Evolutionary conservation across 92 coral and sea anemone genomes (phyloP).

Genomic region (Porites divaricata): DNA sequence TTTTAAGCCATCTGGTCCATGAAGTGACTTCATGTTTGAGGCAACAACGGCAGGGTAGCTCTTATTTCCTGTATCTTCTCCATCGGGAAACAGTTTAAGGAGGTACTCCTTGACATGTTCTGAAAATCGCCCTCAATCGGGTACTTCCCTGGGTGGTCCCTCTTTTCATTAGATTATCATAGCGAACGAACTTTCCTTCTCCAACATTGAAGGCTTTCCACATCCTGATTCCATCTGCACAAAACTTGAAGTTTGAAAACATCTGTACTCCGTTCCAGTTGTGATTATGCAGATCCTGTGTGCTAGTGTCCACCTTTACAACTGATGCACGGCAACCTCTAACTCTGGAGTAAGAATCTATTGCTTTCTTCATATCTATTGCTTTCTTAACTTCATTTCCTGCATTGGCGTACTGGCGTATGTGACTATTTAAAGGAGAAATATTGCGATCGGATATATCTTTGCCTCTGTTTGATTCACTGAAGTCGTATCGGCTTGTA

Average conservation of each 20-base stretch:
- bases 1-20: conserved; percentile 18
- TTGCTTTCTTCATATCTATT: conserved; percentile 22
- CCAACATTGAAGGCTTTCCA: no score
- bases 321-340: conserved; percentile 35
- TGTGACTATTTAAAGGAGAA: conserved; percentile 36
- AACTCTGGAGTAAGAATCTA: conserved; percentile 22
- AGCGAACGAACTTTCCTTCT: no score
- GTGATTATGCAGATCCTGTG: conserved; percentile 21
- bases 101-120: conserved; percentile 23
- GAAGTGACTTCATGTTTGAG: conserved; percentile 16
- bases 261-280: conserved; percentile 31
- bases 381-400: conserved; percentile 32
- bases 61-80: conserved; percentile 38
- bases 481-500: conserved; percentile 14
- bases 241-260: conserved; percentile 31
- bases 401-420: conserved; percentile 38
- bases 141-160: no score
- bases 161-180: no score
- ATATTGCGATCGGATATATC: conserved; percentile 35
- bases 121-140: no score
- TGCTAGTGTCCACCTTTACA: conserved; percentile 19
- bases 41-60: conserved; percentile 26
- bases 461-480: conserved; percentile 33
- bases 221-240: no score
- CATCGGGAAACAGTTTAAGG: conserved; percentile 28